Evolutionary conservation across 2,113 vertebrate species (phyloP), one percentile per base, ranked within the genome.

Genomic region (Onychostruthus taczanowskii): DNA sequence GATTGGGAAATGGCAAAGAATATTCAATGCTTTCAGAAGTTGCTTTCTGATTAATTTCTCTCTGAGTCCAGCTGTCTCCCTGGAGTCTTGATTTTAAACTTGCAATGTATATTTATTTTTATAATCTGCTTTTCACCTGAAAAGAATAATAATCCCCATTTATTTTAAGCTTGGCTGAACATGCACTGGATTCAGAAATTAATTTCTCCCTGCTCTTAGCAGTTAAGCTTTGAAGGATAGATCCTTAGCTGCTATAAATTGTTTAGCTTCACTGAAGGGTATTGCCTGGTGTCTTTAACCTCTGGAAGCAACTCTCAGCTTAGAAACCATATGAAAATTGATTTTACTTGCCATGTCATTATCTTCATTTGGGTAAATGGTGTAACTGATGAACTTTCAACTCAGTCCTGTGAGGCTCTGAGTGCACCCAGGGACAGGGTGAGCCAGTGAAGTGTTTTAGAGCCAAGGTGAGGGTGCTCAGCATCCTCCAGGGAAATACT

Each of bases 121-220:
- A 84, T 78, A 94, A 96, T 95, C 93, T 96, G 56, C 91, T 96
- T 95, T 96, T 91, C 93, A 95, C 91, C 93, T 94, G 94, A 82
- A 95, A 95, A 91, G 66, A 87, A 85, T 89, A 93, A 93, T 89
- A 95, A 91, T 94, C 93, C n/a, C n/a, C 87, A 83, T 94, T 95
- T 94, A 73, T 64, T 97, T 95, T 87, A 95, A 95, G 91, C 93
- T 70, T 95, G 89, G 81, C 66, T 96, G 94, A 95, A 91, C 89
- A 95, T 46, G 66, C n/a, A 35, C 53, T 87, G 70, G 53, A 62
- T 87, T 91, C 89, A 93, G 86, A 94, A 94, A 95, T 95, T 96
- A 97, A 96, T 96, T 97, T 96, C 58, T 93, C 84, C 53, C 81
- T 62, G 17, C 62, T 83, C 49, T 87, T 79, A 95, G 87, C 84